Percentiles rank a stretch among this genome's conserved stretches.
These are phyloP conservation scores for Epinephelus lanceolatus DNA, from an alignment of 2,113 vertebrate species.

Conservation along the genomic window DNA sequence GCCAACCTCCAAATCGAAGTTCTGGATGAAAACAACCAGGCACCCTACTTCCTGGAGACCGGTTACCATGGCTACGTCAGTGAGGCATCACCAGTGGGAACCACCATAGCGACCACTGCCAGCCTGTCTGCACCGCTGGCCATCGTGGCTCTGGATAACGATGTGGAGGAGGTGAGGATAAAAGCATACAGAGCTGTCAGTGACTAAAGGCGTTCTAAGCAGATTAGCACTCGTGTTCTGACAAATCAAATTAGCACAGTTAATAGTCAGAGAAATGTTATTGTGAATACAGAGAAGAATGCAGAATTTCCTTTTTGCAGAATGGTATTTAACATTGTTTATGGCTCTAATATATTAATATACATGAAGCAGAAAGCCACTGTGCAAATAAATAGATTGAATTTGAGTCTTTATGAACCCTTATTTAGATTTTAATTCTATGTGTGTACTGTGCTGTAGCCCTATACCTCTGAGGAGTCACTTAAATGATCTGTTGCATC, in stretches of 20 bases:
- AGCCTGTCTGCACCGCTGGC: slow-evolving; percentile 89
- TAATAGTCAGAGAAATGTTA: background rate
- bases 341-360: background rate
- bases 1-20: slow-evolving; percentile 96
- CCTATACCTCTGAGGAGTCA: background rate
- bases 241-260: background rate
- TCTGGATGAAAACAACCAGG: slow-evolving; percentile 96
- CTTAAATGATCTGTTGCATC: slow-evolving; percentile 59
- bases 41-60: slow-evolving; percentile 91
- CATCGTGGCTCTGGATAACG: slow-evolving; percentile 93
- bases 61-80: slow-evolving; percentile 94
- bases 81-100: slow-evolving; percentile 93
- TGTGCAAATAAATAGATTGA: background rate
- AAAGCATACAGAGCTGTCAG: background rate
- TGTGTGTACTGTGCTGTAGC: background rate
- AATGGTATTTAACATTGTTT: background rate
- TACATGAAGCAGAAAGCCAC: background rate
- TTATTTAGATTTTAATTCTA: background rate
- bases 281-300: background rate
- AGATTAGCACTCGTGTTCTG: background rate
- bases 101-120: slow-evolving; percentile 87
- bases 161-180: slow-evolving; percentile 92
- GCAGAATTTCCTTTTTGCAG: background rate
- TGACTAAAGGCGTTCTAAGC: background rate
- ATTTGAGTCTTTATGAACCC: background rate